Evolutionary conservation across 2,888 invertebrate species (phyloP).

Genomic region (Thelaira solivaga): DNA sequence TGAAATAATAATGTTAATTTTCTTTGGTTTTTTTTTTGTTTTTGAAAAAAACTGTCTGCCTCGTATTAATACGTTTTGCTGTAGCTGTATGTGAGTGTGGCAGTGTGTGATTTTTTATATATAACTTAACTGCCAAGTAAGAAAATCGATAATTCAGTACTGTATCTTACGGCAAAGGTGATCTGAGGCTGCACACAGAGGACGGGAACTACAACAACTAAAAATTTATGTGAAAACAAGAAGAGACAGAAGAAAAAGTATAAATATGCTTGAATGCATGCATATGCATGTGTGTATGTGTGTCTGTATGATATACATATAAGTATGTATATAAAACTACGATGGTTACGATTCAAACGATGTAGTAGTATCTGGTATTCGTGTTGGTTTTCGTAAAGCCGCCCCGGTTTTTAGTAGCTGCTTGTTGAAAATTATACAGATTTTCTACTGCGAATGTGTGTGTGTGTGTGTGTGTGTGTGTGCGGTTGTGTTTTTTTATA

Average conservation of each 20-base stretch:
- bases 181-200: conserved; percentile 65
- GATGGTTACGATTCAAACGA: conserved; percentile 55
- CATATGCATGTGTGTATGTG: background rate
- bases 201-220: conserved; percentile 47
- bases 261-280: background rate
- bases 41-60: conserved; percentile 33
- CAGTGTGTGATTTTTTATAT: conserved; percentile 29
- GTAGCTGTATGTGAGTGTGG: background rate
- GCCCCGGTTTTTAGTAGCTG: conserved; percentile 62
- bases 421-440: conserved; percentile 44
- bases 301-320: background rate
- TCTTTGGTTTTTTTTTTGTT: too few species aligned
- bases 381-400: conserved; percentile 58
- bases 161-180: conserved; percentile 76
- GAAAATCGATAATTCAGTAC: conserved; percentile 75
- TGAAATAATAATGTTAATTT: background rate
- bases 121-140: conserved; percentile 63
- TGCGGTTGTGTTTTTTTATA: conserved; percentile 38
- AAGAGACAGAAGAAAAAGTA: conserved; percentile 11
- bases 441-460: conserved; percentile 24
- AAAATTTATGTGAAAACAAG: background rate
- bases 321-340: conserved; percentile 29
- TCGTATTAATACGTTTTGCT: background rate
- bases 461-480: conserved; percentile 9
- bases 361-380: conserved; percentile 65